Evolutionary conservation across 2,888 invertebrate species (phyloP), one percentile per base, ranked within the genome.

Genomic region (Vannuccia rotundouncinata): DNA sequence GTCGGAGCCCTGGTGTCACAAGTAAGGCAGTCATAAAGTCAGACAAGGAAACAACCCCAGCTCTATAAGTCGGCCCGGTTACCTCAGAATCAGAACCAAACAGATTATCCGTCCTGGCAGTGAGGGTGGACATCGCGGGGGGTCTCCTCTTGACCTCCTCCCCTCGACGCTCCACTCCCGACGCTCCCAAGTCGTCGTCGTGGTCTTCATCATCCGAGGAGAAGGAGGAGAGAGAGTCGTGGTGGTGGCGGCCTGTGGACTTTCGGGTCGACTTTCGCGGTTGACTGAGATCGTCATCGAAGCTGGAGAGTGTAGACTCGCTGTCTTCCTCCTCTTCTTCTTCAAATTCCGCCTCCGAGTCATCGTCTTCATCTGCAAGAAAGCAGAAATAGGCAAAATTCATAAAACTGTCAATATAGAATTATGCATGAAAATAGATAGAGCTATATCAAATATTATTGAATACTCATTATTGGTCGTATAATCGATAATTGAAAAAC

Each of bases 321-420:
- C 74, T 74, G 5, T 29, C 25, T 59, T 59, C 75, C 13, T 59
- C 80, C 28, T 60, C 79, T 27, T 78, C 80, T 17, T 81, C 81
- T 73, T 82, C 84, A 1, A 83, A 83, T 78, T 29, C 22, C 29
- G 31, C 31, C 1, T 77, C 77, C 22, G 30, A 29, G 29, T 78
- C 77, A 17, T 45, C 59, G 22, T 31, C 25, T 13, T 80, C 80
- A n/a, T 27, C 29, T 29, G 31, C 31, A n/a, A 74, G 31, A 25
- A n/a, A n/a, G n/a, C n/a, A n/a, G n/a, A n/a, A n/a, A n/a, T n/a
- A n/a, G n/a, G n/a, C n/a, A n/a, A n/a, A n/a, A n/a, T n/a, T n/a
- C n/a, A n/a, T n/a, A n/a, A n/a, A n/a, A n/a, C n/a, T n/a, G n/a
- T n/a, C n/a, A n/a, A n/a, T n/a, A n/a, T n/a, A n/a, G n/a, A n/a